Evolutionary conservation across 2,888 invertebrate species (phyloP), one percentile per base, ranked within the genome.

Genomic region (Cephus spinipes): DNA sequence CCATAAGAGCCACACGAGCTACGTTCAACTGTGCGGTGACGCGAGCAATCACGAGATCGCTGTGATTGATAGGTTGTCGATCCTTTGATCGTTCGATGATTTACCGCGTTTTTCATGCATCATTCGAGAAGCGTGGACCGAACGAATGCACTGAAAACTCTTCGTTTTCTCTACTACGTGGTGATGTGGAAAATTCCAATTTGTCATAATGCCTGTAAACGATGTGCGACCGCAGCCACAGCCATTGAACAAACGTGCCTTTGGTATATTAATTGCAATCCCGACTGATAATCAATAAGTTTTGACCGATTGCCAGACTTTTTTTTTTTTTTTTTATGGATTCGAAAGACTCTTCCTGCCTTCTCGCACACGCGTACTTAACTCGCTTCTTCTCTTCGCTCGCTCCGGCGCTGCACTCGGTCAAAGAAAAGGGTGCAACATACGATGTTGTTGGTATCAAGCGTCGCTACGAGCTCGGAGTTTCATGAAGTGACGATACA

Each of bases 211-310:
- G 15, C 33, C 32, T 35, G 73, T 69, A 73, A 33, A 1, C 23
- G 15, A 73, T 73, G 73, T 15, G 73, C 33, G 30, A 73, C 9
- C 32, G 23, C 73, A 32, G 73, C 15, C 12, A 33, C 15, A 73
- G 31, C 32, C 73, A 73, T 4, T 32, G 73, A 4, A 33, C 73
- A 30, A 71, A 76, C 40, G 71, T 1, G 71, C n/a, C 9, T 40
- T 30, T 74, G 12, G 73, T 73, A 73, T 73, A 73, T 33, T 73
- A 40, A 74, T 68, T 33, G 74, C 31, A 73, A 23, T 34, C 15
- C 9, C 23, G 9, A 23, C 35, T 23, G 77, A 77, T 77, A 73
- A 77, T 68, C 36, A 73, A 77, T 77, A 68, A 74, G 68, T 32
- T 35, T 68, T 73, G 77, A 73, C 34, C 34, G 73, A 77, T 74